Evolutionary conservation across 2,888 invertebrate species (phyloP).

Genomic region (Perizoma flavofasciatum): DNA sequence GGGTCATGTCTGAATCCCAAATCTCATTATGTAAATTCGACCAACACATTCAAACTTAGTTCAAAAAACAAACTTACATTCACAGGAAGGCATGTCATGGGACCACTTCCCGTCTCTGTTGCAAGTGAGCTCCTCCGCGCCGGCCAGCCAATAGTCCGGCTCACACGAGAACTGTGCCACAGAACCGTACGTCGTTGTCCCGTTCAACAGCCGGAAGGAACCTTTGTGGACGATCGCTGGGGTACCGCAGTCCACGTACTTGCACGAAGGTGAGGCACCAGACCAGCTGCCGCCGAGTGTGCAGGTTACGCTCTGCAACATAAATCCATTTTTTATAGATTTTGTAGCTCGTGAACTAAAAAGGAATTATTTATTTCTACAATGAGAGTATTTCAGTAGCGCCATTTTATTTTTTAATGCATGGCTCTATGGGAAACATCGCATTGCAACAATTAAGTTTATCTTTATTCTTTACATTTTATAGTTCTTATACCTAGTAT

Average conservation of each 20-base stretch:
- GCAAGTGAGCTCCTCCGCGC: conserved; percentile 88
- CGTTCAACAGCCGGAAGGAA: conserved; percentile 87
- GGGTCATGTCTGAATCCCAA: too few species aligned
- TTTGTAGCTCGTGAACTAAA: neutral
- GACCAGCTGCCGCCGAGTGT: conserved; percentile 94
- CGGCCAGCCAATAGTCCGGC: conserved; percentile 92
- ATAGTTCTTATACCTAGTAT: too few species aligned
- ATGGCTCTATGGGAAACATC: too few species aligned
- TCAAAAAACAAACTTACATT: conserved; percentile 82
- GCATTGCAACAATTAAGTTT: too few species aligned
- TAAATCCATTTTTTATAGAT: neutral
- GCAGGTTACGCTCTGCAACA: conserved; percentile 88
- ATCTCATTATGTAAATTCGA: too few species aligned
- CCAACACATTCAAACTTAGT: neutral
- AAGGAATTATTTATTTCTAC: too few species aligned
- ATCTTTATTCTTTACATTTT: too few species aligned
- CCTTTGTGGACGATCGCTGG: conserved; percentile 92
- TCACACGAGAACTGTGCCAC: conserved; percentile 91
- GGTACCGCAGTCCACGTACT: conserved; percentile 93
- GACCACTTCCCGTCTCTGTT: conserved; percentile 95
- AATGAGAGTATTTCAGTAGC: too few species aligned
- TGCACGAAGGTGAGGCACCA: conserved; percentile 90
- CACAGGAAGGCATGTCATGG: conserved; percentile 92
- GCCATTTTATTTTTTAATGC: too few species aligned
- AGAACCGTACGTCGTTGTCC: conserved; percentile 92